Conservation (phyloP, 2,113 vertebrate species). For the Pelobates fuscus region DNA sequence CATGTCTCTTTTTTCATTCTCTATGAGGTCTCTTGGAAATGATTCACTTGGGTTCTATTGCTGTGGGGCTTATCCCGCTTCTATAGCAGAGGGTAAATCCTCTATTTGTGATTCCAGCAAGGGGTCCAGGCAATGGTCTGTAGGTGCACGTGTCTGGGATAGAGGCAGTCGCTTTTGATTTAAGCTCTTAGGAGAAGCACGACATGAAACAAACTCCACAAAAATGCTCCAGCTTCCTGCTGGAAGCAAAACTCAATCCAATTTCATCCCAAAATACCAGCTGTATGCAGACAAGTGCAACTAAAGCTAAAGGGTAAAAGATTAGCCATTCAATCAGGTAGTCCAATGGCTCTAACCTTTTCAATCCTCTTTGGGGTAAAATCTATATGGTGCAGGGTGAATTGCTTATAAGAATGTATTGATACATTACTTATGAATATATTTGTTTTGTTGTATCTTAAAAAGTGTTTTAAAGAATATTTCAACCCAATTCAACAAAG, state of each 20-base stretch:
- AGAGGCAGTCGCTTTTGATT: slow-evolving; percentile 49
- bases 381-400: no score
- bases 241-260: slow-evolving; percentile 27
- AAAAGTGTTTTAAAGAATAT: no score
- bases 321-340: slow-evolving; percentile 27
- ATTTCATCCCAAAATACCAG: slow-evolving; percentile 47
- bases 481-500: no score
- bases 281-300: slow-evolving; percentile 45
- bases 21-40: slow-evolving; percentile 47
- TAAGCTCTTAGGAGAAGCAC: slow-evolving; percentile 52
- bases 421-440: no score
- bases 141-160: slow-evolving; percentile 66
- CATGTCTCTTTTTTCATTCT: slow-evolving; percentile 32
- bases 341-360: background rate
- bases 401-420: no score
- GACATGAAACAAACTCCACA: slow-evolving; percentile 53
- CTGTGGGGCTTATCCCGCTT: slow-evolving; percentile 55
- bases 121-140: slow-evolving; percentile 61
- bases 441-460: no score
- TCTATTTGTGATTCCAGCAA: slow-evolving; percentile 63
- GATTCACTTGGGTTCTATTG: slow-evolving; percentile 54
- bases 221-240: slow-evolving; percentile 50
- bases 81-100: slow-evolving; percentile 63
- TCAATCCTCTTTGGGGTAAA: background rate
- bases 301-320: slow-evolving; percentile 19